Evolutionary conservation across 1,140 invertebrate genomes (phyloP).

Genomic region (Stegodyphus dumicola): DNA sequence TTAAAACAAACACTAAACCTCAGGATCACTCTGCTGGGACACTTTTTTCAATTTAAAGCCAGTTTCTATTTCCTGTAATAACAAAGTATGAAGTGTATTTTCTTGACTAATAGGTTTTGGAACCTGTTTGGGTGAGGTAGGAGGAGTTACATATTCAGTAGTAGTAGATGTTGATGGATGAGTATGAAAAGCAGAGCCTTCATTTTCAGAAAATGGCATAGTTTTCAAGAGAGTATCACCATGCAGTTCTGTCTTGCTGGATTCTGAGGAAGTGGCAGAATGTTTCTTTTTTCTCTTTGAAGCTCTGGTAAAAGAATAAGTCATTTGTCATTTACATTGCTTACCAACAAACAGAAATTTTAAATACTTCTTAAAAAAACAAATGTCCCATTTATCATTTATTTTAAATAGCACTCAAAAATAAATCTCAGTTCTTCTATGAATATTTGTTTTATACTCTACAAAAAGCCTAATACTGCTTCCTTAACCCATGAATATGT

Average conservation of each 20-base stretch:
- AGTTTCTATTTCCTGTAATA: constrained; percentile 35
- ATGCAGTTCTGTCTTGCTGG: constrained; percentile 7
- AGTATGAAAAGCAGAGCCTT: constrained; percentile 13
- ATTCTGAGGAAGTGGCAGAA: constrained; percentile 15
- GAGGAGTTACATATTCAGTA: constrained; percentile 40
- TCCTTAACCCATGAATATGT: too few species aligned
- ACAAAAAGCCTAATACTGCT: too few species aligned
- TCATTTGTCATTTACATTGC: background rate
- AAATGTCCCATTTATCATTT: too few species aligned
- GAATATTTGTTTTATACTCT: too few species aligned
- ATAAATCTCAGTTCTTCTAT: too few species aligned
- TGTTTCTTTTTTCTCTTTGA: constrained; percentile 36
- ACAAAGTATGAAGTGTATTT: background rate
- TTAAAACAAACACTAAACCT: background rate
- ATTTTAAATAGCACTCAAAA: too few species aligned
- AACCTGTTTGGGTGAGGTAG: constrained; percentile 25
- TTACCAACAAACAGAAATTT: too few species aligned
- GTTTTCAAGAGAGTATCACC: constrained; percentile 15
- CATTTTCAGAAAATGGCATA: constrained; percentile 20
- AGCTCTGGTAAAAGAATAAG: constrained; percentile 10
- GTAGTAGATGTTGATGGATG: background rate
- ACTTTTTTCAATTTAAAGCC: constrained; percentile 13
- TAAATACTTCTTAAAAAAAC: background rate
- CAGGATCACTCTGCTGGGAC: background rate
- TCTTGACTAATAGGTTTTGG: constrained; percentile 9